A percentile compares a stretch with the other conserved stretches of the same genome.
phyloP scores from a whole-genome alignment of 2,888 invertebrate genomes.

The Acrobeloides nanus region DNA sequence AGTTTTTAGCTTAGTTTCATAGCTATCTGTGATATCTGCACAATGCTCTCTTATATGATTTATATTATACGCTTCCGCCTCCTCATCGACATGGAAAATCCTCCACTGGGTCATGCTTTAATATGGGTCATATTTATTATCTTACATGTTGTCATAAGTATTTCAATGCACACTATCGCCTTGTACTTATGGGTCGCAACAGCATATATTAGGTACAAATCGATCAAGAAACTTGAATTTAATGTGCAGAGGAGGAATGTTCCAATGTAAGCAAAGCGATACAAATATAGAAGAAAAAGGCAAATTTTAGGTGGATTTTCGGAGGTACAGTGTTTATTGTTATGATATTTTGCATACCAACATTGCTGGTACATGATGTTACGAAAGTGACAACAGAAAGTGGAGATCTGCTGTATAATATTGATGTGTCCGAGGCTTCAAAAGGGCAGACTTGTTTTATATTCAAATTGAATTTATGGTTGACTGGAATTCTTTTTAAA shows the following conservation, averaged over 20 bases:
- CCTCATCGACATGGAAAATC: slow-evolving; percentile 20
- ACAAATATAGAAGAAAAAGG: no score
- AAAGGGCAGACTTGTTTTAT: slow-evolving; percentile 36
- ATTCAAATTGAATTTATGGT: slow-evolving; percentile 50
- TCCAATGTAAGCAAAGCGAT: no score
- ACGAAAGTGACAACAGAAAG: slow-evolving; percentile 23
- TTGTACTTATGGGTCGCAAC: slow-evolving; percentile 47
- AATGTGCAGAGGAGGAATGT: no score
- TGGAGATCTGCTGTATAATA: slow-evolving; percentile 25
- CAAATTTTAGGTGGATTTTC: slow-evolving; percentile 46
- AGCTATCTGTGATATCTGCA: slow-evolving; percentile 47
- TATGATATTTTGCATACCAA: slow-evolving; percentile 43
- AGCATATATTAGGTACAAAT: slow-evolving; percentile 45
- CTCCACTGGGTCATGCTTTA: slow-evolving; percentile 28
- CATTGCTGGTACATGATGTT: slow-evolving; percentile 48
- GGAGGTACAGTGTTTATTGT: slow-evolving; percentile 35
- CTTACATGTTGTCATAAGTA: slow-evolving; percentile 19
- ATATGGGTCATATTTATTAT: slow-evolving; percentile 26
- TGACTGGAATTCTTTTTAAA: slow-evolving; percentile 48
- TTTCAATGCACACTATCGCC: slow-evolving; percentile 47
- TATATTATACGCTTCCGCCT: slow-evolving; percentile 36
- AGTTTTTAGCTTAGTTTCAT: slow-evolving; percentile 26
- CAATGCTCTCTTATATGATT: slow-evolving; percentile 49
- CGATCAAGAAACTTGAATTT: no score
- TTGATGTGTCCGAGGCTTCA: slow-evolving; percentile 30